phyloP scores from a whole-genome alignment of 2,888 invertebrate species.

The Dromius quadrimaculatus region DNA sequence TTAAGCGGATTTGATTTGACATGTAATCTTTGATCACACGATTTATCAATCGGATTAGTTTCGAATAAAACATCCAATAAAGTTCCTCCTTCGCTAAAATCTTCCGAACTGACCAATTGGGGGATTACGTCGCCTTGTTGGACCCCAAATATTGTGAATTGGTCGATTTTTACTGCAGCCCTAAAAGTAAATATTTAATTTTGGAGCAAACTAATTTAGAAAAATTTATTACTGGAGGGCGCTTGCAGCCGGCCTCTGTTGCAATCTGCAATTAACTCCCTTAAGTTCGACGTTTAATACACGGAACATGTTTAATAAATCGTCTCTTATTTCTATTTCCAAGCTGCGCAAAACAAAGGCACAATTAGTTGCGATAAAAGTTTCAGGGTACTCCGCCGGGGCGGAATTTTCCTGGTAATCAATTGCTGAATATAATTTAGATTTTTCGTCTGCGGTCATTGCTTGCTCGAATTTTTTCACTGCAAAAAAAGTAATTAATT shows the following conservation, averaged over 20 bases:
- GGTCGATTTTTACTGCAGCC: constrained; percentile 77
- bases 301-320: constrained; percentile 66
- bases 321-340: constrained; percentile 78
- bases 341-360: constrained; percentile 82
- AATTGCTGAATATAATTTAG: constrained; percentile 93
- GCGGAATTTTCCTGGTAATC: constrained; percentile 93
- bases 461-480: constrained; percentile 89
- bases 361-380: constrained; percentile 83
- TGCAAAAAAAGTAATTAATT: constrained; percentile 61
- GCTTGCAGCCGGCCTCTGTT: constrained; percentile 83
- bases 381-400: constrained; percentile 77
- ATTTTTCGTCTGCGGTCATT: constrained; percentile 95
- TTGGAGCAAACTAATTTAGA: constrained; percentile 49
- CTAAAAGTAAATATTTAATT: constrained; percentile 62
- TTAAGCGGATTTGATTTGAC: constrained; percentile 86
- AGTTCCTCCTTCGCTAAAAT: constrained; percentile 67
- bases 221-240: constrained; percentile 73
- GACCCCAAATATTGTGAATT: constrained; percentile 78
- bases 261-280: constrained; percentile 74
- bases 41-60: constrained; percentile 88
- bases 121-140: constrained; percentile 75
- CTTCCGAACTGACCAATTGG: constrained; percentile 75
- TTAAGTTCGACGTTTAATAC: constrained; percentile 75
- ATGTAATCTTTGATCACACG: constrained; percentile 84
- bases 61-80: constrained; percentile 89